Conservation (phyloP, 2,797 vertebrate genomes). For the Xyrichtys novacula region DNA sequence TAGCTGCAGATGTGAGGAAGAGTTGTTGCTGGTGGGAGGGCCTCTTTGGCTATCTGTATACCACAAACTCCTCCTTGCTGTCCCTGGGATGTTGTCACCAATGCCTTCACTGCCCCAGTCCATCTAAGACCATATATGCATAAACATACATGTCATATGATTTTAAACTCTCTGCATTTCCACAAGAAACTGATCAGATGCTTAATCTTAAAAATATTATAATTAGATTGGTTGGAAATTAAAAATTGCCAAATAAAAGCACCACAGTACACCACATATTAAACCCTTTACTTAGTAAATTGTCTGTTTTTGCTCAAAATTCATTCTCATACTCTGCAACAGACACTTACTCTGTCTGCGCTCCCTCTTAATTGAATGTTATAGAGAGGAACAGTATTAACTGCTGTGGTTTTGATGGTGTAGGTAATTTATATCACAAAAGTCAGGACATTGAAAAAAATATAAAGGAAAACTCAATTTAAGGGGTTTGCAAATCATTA, state of each 20-base stretch:
- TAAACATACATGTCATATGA: not conserved
- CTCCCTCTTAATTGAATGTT: too few species aligned
- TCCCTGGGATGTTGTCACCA: conserved; percentile 88
- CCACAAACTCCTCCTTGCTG: conserved; percentile 92
- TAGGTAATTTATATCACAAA: too few species aligned
- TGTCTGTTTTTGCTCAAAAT: not conserved
- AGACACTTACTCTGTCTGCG: not conserved
- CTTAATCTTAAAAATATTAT: not conserved
- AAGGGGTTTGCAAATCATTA: too few species aligned
- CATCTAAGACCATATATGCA: conserved; percentile 77
- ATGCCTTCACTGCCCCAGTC: conserved; percentile 90
- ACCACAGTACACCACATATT: not conserved
- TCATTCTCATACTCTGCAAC: not conserved
- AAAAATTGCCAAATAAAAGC: not conserved
- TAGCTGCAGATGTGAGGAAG: conserved; percentile 90
- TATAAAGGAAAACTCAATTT: too few species aligned
- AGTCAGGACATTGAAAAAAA: too few species aligned
- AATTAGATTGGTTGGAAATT: not conserved
- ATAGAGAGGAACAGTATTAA: too few species aligned
- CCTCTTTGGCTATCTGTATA: conserved; percentile 89
- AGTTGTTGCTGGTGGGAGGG: conserved; percentile 84
- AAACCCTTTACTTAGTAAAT: not conserved
- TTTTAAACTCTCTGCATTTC: not conserved
- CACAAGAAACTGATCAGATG: not conserved
- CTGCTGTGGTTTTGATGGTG: too few species aligned